Conservation (phyloP, 1,140 invertebrate genomes). For the Lepeophtheirus salmonis region DNA sequence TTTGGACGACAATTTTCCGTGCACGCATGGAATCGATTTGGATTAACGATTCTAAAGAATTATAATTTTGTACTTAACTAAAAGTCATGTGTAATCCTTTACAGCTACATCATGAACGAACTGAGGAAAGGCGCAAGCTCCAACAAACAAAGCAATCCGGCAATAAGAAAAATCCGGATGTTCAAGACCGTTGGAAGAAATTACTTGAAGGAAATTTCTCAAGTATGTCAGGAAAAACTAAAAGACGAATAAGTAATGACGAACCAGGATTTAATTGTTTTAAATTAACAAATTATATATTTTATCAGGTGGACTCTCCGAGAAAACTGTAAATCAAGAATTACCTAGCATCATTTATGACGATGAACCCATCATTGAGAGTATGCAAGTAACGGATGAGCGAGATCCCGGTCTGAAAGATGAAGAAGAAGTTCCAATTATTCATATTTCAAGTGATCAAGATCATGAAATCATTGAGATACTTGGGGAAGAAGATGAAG, state of each 20-base stretch:
- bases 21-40: no score
- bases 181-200: slow-evolving; percentile 7
- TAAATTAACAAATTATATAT: no score
- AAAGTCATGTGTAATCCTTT: slow-evolving; percentile 4
- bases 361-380: no score
- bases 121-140: slow-evolving; percentile 77
- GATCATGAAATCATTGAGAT: not conserved
- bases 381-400: no score
- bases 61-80: not conserved
- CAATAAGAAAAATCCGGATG: not conserved
- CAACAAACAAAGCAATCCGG: slow-evolving; percentile 39
- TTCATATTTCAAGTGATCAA: not conserved
- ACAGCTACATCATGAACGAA: slow-evolving; percentile 58
- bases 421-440: not conserved
- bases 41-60: no score
- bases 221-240: not conserved
- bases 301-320: not conserved
- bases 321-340: not conserved
- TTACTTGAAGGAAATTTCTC: not conserved
- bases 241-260: not conserved
- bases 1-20: not conserved
- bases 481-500: not conserved
- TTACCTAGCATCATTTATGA: not conserved
- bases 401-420: not conserved
- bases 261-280: no score